These are phyloP conservation scores for Adelognathus sp. DNA, from an alignment of 2,888 invertebrate genomes.

Conservation along the genomic window DNA sequence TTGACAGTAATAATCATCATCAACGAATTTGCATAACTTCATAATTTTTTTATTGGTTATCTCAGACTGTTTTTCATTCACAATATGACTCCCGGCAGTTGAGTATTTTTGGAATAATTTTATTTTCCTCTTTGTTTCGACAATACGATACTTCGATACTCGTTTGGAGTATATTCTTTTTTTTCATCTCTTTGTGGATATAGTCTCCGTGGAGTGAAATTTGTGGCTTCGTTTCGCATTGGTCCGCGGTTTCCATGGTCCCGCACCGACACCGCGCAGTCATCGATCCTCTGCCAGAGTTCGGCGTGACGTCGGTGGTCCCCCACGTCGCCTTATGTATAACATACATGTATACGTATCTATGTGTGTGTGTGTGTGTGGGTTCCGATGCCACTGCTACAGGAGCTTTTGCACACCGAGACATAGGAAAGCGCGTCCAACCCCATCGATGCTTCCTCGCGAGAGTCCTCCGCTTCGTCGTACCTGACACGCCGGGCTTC, in stretches of 20 bases:
- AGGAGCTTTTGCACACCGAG: not conserved
- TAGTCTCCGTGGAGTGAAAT: constrained; percentile 46
- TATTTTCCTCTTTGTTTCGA: not conserved
- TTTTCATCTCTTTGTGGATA: not conserved
- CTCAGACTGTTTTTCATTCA: no score
- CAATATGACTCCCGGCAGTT: no score
- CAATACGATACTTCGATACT: not conserved
- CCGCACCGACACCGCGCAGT: constrained; percentile 63
- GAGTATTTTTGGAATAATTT: no score
- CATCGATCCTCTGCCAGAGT: constrained; percentile 73
- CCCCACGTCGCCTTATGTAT: constrained; percentile 13
- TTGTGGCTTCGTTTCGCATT: constrained; percentile 63
- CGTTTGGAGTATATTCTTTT: not conserved
- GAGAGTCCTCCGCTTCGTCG: not conserved
- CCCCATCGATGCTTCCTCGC: constrained; percentile 8
- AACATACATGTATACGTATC: constrained; percentile 8
- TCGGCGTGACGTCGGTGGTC: constrained; percentile 15
- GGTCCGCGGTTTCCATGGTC: constrained; percentile 79
- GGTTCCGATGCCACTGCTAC: not conserved
- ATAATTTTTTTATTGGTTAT: no score
- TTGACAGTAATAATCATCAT: no score
- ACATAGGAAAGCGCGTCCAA: not conserved
- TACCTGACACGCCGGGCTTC: constrained; percentile 33
- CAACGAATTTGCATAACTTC: no score
- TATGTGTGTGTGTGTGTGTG: not conserved